Percentiles rank a stretch among this genome's conserved stretches.
Conservation (phyloP, 2,797 vertebrate genomes). For the Denticeps clupeoides region DNA sequence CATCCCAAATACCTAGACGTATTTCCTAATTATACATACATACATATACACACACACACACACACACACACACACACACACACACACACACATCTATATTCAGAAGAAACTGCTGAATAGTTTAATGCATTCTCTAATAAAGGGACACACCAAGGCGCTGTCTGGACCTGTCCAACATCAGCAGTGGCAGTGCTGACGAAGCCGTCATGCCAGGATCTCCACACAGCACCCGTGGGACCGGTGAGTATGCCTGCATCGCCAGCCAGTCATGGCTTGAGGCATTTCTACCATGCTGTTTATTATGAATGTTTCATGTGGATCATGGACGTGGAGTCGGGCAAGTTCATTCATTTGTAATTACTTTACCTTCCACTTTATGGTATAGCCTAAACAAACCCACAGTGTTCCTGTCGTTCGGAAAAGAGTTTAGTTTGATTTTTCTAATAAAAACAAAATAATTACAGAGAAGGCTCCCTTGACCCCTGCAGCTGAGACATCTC, state of each 20-base stretch:
- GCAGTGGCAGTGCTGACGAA: conserved; percentile 19
- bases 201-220: not conserved
- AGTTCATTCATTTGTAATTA: too few relatives aligned
- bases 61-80: not conserved
- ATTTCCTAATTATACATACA: not conserved
- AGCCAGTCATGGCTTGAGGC: not conserved
- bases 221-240: not conserved
- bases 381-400: too few relatives aligned
- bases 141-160: conserved; percentile 48
- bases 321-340: too few relatives aligned
- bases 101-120: not conserved
- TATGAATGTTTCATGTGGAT: too few relatives aligned
- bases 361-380: too few relatives aligned
- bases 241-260: not conserved
- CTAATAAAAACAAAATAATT: too few relatives aligned
- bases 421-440: too few relatives aligned
- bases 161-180: conserved; percentile 51
- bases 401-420: too few relatives aligned
- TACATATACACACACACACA: not conserved
- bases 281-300: too few relatives aligned
- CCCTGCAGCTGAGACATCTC: too few relatives aligned
- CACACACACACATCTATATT: not conserved
- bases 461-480: too few relatives aligned
- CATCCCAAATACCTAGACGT: too few relatives aligned
- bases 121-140: conserved; percentile 5